Evolutionary conservation across 2,797 vertebrate species (phyloP).

Genomic region (Peromyscus attwateri): DNA sequence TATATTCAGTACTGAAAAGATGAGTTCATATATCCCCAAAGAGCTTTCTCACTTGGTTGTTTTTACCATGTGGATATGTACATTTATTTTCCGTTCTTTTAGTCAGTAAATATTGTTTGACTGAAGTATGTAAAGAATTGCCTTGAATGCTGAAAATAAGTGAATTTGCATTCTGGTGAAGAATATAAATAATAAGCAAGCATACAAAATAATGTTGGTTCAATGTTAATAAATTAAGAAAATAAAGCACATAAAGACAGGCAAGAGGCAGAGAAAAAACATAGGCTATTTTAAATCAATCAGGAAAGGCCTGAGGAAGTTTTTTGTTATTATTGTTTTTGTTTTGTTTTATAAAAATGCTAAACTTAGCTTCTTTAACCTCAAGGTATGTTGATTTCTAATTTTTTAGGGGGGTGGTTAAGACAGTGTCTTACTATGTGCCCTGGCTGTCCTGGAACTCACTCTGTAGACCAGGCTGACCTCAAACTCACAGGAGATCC

Average conservation of each 20-base stretch:
- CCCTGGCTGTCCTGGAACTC: not conserved
- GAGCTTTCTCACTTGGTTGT: not conserved
- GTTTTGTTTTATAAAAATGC: not conserved
- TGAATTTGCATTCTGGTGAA: not conserved
- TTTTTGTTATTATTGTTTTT: not conserved
- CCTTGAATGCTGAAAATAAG: constrained; percentile 56
- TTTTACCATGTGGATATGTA: not conserved
- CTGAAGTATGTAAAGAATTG: not conserved
- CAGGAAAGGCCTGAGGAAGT: not conserved
- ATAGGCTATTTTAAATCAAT: not conserved
- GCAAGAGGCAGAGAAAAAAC: not conserved
- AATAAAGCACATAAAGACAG: not conserved
- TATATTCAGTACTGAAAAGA: not conserved
- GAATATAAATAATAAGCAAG: constrained; percentile 10
- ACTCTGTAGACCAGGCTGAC: not conserved
- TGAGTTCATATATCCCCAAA: not conserved
- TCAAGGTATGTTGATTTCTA: not conserved
- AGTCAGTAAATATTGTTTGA: constrained; percentile 26
- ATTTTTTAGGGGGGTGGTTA: not conserved
- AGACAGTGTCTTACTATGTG: not conserved
- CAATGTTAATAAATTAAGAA: constrained; percentile 36
- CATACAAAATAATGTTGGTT: not conserved
- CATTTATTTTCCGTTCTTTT: not conserved
- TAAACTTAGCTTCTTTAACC: constrained; percentile 33
- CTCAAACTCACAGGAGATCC: not conserved